Evolutionary conservation across 2,113 vertebrate genomes (phyloP).

Genomic region (Pachycephala philippinensis): DNA sequence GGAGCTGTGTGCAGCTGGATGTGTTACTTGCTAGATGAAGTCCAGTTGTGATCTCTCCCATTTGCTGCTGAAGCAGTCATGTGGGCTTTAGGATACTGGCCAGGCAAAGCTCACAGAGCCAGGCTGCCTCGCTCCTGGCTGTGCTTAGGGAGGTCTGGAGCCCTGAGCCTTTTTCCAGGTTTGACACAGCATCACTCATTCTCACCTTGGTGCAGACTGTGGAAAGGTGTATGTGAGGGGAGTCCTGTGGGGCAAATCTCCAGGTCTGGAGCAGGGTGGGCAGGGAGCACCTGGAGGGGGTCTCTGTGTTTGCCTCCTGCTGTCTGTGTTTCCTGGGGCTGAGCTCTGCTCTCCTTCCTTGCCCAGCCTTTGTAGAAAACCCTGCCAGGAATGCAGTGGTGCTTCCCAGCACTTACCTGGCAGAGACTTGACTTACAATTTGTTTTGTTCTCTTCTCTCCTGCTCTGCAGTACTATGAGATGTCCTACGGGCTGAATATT

Average conservation of each 20-base stretch:
- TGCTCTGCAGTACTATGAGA: constrained; percentile 88
- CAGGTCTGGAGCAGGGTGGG: neutral
- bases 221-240: neutral
- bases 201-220: neutral
- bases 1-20: constrained; percentile 13
- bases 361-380: neutral
- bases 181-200: neutral
- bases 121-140: neutral
- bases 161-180: neutral
- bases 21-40: neutral
- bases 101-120: neutral
- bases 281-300: neutral
- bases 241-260: neutral
- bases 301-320: neutral
- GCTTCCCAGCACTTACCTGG: neutral
- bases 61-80: neutral
- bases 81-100: neutral
- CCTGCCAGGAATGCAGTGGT: neutral
- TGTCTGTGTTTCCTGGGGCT: neutral
- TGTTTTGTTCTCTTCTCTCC: neutral
- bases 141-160: neutral
- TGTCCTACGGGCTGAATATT: constrained; percentile 95
- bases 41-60: neutral
- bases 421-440: neutral
- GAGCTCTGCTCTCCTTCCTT: neutral